Conservation (phyloP, 2,113 vertebrate genomes). For the Ammodramus savannarum region DNA sequence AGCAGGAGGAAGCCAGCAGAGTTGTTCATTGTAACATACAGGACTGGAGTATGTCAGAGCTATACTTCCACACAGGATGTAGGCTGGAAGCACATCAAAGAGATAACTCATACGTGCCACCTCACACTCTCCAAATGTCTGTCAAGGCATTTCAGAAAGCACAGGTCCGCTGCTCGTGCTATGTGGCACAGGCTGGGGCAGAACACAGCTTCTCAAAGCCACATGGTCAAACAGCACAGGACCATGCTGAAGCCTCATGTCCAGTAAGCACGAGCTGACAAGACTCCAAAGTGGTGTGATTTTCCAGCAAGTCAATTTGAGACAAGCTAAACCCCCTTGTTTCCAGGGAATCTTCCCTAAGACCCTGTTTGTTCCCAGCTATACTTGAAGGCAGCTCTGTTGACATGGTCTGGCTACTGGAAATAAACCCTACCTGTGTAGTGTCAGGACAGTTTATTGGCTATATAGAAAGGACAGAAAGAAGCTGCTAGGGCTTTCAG, state of each 20-base stretch:
- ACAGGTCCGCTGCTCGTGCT: background rate
- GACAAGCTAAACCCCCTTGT: background rate
- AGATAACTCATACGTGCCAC: background rate
- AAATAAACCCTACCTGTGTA: background rate
- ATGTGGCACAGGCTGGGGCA: background rate
- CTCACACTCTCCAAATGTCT: background rate
- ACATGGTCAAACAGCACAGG: background rate
- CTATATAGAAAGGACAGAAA: background rate
- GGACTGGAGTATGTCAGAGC: background rate
- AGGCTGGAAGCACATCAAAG: conserved; percentile 18
- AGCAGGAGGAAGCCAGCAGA: background rate
- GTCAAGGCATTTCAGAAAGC: background rate
- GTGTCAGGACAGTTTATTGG: background rate
- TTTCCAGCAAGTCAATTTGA: background rate
- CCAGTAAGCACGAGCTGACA: background rate
- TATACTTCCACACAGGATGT: background rate
- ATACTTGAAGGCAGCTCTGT: background rate
- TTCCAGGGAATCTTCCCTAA: background rate
- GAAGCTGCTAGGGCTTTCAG: background rate
- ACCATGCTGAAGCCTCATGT: background rate
- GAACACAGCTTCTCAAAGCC: background rate
- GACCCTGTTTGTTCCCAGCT: background rate
- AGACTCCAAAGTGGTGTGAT: background rate
- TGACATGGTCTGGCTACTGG: background rate
- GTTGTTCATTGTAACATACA: background rate